These are phyloP conservation scores for Hemithea aestivaria DNA, from an alignment of 2,888 invertebrate species.

Conservation along the genomic window DNA sequence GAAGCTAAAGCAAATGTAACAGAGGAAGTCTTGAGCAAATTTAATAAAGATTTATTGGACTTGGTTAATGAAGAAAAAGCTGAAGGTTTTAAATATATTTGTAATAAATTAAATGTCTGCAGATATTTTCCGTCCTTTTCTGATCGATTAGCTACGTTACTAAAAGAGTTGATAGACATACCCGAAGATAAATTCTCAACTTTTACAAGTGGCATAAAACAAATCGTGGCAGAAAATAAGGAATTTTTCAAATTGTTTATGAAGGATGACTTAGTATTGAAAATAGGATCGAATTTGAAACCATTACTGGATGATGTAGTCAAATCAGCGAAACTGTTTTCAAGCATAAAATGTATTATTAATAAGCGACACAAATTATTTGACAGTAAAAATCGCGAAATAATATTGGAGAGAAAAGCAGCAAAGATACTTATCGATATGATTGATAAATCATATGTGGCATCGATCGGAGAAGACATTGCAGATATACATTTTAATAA, in stretches of 20 bases:
- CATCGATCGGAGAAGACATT: conserved; percentile 26
- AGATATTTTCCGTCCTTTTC: conserved; percentile 37
- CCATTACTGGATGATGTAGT: conserved; percentile 9
- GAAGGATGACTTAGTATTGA: conserved; percentile 22
- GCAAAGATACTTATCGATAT: conserved; percentile 40
- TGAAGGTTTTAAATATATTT: conserved; percentile 32
- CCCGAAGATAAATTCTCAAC: conserved; percentile 25
- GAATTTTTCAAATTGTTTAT: conserved; percentile 27
- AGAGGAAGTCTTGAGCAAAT: too few species aligned
- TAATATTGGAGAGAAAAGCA: conserved; percentile 31
- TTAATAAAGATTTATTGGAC: too few species aligned
- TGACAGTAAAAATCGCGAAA: conserved; percentile 11
- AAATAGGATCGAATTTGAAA: conserved; percentile 20
- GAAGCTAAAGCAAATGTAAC: neutral
- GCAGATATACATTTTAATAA: conserved; percentile 31
- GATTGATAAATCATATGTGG: conserved; percentile 41
- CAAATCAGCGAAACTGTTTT: conserved; percentile 24
- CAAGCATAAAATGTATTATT: conserved; percentile 22
- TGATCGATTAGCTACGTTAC: conserved; percentile 34
- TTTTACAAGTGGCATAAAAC: conserved; percentile 17
- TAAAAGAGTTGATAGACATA: conserved; percentile 32
- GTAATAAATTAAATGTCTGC: conserved; percentile 33
- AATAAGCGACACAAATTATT: conserved; percentile 30
- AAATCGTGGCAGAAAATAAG: conserved; percentile 18
- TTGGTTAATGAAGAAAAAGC: conserved; percentile 26